Evolutionary conservation across 2,797 vertebrate genomes (phyloP).

Genomic region (Huso huso): DNA sequence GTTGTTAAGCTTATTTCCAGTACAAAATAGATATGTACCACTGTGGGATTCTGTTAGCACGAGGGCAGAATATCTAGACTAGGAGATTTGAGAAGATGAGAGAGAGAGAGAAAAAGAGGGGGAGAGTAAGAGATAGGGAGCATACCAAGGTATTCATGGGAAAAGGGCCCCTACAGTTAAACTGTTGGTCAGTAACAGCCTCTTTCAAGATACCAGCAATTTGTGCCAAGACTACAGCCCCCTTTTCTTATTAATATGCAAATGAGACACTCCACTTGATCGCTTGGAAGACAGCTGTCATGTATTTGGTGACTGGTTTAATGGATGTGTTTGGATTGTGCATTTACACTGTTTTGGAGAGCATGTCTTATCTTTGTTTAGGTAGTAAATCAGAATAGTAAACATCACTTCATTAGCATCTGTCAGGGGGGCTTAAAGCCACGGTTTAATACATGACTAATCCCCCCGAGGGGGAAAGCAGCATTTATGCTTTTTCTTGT

Average conservation of each 20-base stretch:
- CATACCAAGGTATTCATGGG: no score
- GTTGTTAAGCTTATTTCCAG: constrained; percentile 39
- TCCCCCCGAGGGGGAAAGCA: constrained; percentile 45
- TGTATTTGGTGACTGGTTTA: constrained; percentile 88
- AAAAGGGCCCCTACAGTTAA: constrained; percentile 19
- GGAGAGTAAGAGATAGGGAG: constrained; percentile 22
- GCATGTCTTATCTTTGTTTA: constrained; percentile 94
- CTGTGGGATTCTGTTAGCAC: constrained; percentile 12
- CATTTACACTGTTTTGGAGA: constrained; percentile 79
- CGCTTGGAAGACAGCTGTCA: constrained; percentile 85
- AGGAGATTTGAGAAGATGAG: no score
- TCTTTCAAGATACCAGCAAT: constrained; percentile 78
- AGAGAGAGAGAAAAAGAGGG: no score
- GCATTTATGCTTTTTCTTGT: constrained; percentile 42
- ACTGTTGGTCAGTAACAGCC: constrained; percentile 68
- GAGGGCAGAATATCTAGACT: no score
- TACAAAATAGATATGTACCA: constrained; percentile 29
- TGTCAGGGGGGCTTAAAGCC: constrained; percentile 82
- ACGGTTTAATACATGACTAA: constrained; percentile 56
- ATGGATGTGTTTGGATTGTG: constrained; percentile 89
- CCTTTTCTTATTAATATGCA: constrained; percentile 90
- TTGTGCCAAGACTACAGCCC: constrained; percentile 72
- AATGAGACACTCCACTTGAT: constrained; percentile 85
- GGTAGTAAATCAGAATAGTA: constrained; percentile 93
- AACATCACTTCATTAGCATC: constrained; percentile 97